Evolutionary conservation across 2,113 vertebrate species (phyloP).

Genomic region (Oriolus oriolus): DNA sequence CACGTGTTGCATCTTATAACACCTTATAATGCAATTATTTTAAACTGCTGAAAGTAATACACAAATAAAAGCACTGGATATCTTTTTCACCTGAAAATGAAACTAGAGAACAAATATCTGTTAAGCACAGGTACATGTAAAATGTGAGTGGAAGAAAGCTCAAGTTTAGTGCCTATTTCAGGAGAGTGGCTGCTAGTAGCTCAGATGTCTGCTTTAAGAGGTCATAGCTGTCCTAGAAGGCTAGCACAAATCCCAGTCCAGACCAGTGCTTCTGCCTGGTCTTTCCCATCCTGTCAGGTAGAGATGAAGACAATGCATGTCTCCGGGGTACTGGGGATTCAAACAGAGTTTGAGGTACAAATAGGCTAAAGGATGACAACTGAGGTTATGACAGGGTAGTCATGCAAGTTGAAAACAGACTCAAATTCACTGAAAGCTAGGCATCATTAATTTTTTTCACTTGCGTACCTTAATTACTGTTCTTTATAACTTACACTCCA

Average conservation of each 20-base stretch:
- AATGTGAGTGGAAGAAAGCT: not conserved
- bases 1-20: too few species aligned
- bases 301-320: not conserved
- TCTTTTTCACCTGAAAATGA: not conserved
- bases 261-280: not conserved
- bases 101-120: not conserved
- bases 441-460: not conserved
- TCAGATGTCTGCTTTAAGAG: not conserved
- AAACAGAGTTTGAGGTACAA: not conserved
- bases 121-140: not conserved
- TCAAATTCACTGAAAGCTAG: not conserved
- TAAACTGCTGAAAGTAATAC: not conserved
- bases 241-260: rapidly evolving
- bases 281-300: not conserved
- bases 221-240: not conserved
- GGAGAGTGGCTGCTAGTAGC: not conserved
- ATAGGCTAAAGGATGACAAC: not conserved
- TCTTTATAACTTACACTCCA: not conserved
- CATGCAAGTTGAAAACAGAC: not conserved
- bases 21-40: not conserved
- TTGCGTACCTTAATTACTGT: not conserved
- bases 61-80: not conserved
- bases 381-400: not conserved
- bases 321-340: too few species aligned
- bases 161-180: not conserved